A percentile compares a stretch with the other conserved stretches of the same genome.
These are phyloP conservation scores for Drosophila borborema DNA, from an alignment of 2,888 invertebrate genomes.

Conservation along the genomic window DNA sequence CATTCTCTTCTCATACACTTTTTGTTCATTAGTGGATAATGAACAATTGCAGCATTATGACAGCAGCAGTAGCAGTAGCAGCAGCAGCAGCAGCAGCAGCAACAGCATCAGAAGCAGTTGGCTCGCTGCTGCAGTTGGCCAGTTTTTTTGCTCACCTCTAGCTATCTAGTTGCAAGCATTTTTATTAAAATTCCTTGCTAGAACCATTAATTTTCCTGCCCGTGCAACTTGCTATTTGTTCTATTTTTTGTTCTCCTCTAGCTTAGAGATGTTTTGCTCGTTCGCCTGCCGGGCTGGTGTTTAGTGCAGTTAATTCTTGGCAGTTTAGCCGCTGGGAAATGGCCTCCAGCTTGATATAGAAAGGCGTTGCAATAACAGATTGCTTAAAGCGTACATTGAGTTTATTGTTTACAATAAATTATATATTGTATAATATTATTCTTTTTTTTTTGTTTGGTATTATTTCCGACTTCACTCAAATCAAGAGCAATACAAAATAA, in stretches of 20 bases:
- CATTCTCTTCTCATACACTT: constrained; percentile 48
- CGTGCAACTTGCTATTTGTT: constrained; percentile 27
- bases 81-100: constrained; percentile 50
- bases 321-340: constrained; percentile 31
- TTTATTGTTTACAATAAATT: not conserved
- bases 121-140: constrained; percentile 62
- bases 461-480: too few species aligned
- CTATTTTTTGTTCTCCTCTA: constrained; percentile 7
- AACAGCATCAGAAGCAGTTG: constrained; percentile 42
- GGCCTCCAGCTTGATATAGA: constrained; percentile 37
- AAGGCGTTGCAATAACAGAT: not conserved
- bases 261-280: constrained; percentile 33
- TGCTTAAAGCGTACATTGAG: not conserved
- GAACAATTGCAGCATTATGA: constrained; percentile 82
- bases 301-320: constrained; percentile 64
- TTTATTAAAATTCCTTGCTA: constrained; percentile 79
- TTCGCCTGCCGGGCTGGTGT: constrained; percentile 23
- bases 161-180: constrained; percentile 77
- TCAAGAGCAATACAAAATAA: too few species aligned
- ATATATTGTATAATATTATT: not conserved
- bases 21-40: constrained; percentile 84
- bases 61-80: constrained; percentile 49
- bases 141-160: constrained; percentile 72
- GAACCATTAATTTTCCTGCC: constrained; percentile 80
- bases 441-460: too few species aligned